phyloP scores from a whole-genome alignment of 2,888 invertebrate genomes.

The Caenorhabditis sp. region DNA sequence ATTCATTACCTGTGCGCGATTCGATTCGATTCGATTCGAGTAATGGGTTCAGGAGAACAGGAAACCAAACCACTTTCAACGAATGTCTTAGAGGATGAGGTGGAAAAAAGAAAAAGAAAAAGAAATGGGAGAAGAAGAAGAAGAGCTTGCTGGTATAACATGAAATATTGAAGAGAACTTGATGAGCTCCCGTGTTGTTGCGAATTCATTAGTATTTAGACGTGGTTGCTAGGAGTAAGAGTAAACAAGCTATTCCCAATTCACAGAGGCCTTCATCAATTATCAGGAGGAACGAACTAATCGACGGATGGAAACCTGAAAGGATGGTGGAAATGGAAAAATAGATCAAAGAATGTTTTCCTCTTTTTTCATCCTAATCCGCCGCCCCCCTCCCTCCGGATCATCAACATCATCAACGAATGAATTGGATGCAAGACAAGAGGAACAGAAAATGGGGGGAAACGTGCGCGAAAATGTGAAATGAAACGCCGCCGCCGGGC shows the following conservation, averaged over 20 bases:
- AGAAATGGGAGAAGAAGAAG: no score
- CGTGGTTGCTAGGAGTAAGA: background rate
- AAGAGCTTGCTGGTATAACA: slow-evolving; percentile 21
- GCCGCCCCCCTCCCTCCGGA: no score
- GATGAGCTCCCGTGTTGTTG: slow-evolving; percentile 7
- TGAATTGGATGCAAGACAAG: no score
- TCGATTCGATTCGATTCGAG: background rate
- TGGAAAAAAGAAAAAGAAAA: background rate
- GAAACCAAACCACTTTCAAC: background rate
- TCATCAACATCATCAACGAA: no score
- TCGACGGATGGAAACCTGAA: no score
- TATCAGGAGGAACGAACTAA: no score
- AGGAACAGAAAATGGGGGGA: background rate
- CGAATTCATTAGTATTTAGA: background rate
- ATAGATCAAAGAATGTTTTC: no score
- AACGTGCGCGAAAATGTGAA: slow-evolving; percentile 5
- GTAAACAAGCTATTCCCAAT: no score
- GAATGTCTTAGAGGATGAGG: background rate
- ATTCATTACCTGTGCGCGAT: slow-evolving; percentile 35
- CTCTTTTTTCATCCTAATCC: no score
- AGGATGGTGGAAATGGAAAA: no score
- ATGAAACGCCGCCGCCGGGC: slow-evolving; percentile 22
- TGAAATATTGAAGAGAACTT: slow-evolving; percentile 39
- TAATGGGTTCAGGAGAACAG: no score
- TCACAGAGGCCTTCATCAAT: no score